Base-by-base conservation (phyloP, 2,797 vertebrate species). In the Gymnothorax reevesii region DNA sequence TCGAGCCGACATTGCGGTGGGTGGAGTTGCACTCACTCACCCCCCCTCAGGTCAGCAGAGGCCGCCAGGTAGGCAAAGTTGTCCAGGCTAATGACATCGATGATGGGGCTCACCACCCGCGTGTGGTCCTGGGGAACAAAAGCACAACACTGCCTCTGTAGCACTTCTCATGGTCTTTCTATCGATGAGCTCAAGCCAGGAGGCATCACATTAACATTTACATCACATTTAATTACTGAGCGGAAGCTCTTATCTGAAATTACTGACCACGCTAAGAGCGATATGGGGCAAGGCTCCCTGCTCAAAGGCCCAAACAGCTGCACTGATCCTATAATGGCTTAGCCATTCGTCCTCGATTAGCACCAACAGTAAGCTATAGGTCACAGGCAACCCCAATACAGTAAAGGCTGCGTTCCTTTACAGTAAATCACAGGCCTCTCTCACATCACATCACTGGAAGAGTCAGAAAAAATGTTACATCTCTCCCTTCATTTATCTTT, bases 11-110 rank as follows among this genome's bases (percentile, higher is more conserved):
- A 42, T 42, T 1, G 33, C 4, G 6, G 57, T 9, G 57, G 57
- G 57, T 8, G 55, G 57, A 17, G 33, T 42, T 42, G 33, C 33
- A 42, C 33, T 82, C 86, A 93, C 97, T 89, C 85, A 99, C 99
- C 99, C 97, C 99, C 99, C 60, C 98, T 96, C 87, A 99, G 94
- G 92, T 99, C 99, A 17, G 99, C 98, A 33, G 99, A 99, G 1
- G 99, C 99, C 52, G 98, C 98, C 92, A 99, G 93, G 92, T 99
- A 99, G 89, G 98, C 98, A 77, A 99, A 99, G 94, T 99, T 99
- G 90, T 99, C 99, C 96, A 99, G 94, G 92, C 98, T 99, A 96
- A 99, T 99, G 93, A 99, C 98, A 25, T 99, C 99, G 0, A 99
- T 99, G 94, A 99, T 99, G 87, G 99, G 99, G 93, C 99, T 99